Evolutionary conservation across 2,888 invertebrate species (phyloP).

Genomic region (Apamea crenata): DNA sequence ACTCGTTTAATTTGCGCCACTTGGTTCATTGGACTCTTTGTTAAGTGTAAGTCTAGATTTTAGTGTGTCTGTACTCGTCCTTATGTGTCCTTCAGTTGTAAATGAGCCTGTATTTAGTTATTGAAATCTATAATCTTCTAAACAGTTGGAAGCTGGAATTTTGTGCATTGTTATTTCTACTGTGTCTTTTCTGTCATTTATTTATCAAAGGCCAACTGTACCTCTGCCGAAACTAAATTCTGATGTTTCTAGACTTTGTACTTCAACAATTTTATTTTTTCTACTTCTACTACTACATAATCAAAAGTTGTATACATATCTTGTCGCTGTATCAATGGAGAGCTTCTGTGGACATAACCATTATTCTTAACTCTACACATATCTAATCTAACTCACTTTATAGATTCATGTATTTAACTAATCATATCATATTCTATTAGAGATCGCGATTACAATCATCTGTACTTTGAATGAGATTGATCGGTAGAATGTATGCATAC

Average conservation of each 20-base stretch:
- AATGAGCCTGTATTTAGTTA: conserved; percentile 34
- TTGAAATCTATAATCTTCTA: conserved; percentile 10
- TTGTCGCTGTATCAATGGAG: conserved; percentile 47
- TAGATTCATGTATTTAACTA: conserved; percentile 26
- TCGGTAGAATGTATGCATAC: neutral
- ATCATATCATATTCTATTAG: conserved; percentile 45
- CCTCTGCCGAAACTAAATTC: neutral
- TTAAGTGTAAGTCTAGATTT: conserved; percentile 81
- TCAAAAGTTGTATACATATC: conserved; percentile 49
- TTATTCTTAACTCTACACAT: conserved; percentile 48
- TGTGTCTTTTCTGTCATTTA: neutral
- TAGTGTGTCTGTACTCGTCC: conserved; percentile 83
- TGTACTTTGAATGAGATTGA: conserved; percentile 2
- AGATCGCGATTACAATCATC: neutral
- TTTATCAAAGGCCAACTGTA: neutral
- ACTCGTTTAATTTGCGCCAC: conserved; percentile 88
- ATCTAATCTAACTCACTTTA: conserved; percentile 50
- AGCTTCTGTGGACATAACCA: conserved; percentile 61
- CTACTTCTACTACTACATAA: conserved; percentile 16
- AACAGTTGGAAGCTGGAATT: neutral
- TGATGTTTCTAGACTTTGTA: neutral
- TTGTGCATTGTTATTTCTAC: neutral
- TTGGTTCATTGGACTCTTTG: conserved; percentile 80
- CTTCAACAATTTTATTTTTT: neutral
- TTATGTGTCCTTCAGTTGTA: conserved; percentile 71